Evolutionary conservation across 2,113 vertebrate species (phyloP), one percentile per base, ranked within the genome.

Genomic region (Elephantulus edwardii): DNA sequence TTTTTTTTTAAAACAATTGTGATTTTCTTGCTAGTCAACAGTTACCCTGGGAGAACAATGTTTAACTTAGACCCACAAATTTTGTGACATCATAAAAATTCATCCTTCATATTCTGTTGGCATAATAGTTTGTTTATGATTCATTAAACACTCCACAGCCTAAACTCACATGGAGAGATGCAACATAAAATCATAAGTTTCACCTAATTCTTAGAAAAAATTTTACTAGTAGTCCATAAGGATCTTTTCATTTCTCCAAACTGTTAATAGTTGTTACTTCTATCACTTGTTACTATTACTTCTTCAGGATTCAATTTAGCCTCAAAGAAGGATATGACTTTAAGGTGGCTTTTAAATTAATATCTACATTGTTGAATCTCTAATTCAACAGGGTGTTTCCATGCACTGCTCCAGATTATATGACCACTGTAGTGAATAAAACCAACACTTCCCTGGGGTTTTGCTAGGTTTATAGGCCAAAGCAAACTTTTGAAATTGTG

Each of bases 201-300:
- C 40, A 42, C 28, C 62, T n/a, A 66, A 66, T 66, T 40, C 33
- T 89, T 88, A 14, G 14, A 78, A 91, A 88, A 2, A 1, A 54
- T 88, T 89, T 92, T 79, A 68, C 84, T 89, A 76, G n/a, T 77
- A 64, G 46, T 33, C 44, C 40, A 84, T 1, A 26, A 11, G 28
- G 17, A 44, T 95, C n/a, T 71, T 62, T 89, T 68, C 14, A 64
- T 90, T 89, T 89, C 20, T 44, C 13, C 24, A 74, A 56, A 93
- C 4, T 80, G 2, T 50, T 30, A 77, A 44, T 71, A 20, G 38
- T 83, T 83, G 14, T 3, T 79, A 46, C 26, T 14, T 3, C 46
- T 17, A 14, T 66, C 10, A 62, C 88, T 81, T 84, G n/a, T 88
- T n/a, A n/a, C n/a, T n/a, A n/a, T n/a, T n/a, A n/a, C n/a, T n/a